Evolutionary conservation across 2,888 invertebrate genomes (phyloP).

Genomic region (Drosophila histrio): DNA sequence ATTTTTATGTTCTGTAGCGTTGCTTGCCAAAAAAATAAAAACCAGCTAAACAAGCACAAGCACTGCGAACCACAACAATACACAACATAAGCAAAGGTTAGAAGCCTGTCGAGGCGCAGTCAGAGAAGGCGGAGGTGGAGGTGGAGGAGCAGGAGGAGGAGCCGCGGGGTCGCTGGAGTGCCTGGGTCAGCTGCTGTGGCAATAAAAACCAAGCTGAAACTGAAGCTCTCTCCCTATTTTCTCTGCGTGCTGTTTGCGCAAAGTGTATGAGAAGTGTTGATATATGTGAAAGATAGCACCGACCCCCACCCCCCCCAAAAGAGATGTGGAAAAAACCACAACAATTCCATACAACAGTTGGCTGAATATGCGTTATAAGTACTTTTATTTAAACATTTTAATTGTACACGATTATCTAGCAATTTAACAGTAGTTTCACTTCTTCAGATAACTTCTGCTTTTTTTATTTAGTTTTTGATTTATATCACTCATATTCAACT

Average conservation of each 20-base stretch:
- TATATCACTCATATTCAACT: slow-evolving; percentile 6
- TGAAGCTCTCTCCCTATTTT: slow-evolving; percentile 20
- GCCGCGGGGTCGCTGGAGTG: slow-evolving; percentile 5
- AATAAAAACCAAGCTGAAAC: slow-evolving; percentile 65
- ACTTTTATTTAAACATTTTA: slow-evolving; percentile 42
- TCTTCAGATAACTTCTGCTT: slow-evolving; percentile 13
- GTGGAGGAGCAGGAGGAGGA: background rate
- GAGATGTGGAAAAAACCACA: slow-evolving; percentile 6
- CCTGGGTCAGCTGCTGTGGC: slow-evolving; percentile 65
- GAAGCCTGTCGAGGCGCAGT: slow-evolving; percentile 25
- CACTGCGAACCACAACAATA: slow-evolving; percentile 57
- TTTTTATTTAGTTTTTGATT: slow-evolving; percentile 3
- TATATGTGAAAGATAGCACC: slow-evolving; percentile 60
- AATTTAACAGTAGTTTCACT: slow-evolving; percentile 42
- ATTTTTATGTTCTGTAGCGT: slow-evolving; percentile 76
- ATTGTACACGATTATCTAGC: slow-evolving; percentile 53
- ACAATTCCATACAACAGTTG: slow-evolving; percentile 22
- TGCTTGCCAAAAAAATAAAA: slow-evolving; percentile 51
- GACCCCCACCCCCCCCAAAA: slow-evolving; percentile 26
- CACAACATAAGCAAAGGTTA: slow-evolving; percentile 62
- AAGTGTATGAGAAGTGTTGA: slow-evolving; percentile 68
- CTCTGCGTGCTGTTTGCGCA: slow-evolving; percentile 18
- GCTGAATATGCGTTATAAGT: slow-evolving; percentile 18
- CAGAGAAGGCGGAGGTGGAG: background rate
- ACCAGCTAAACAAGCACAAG: slow-evolving; percentile 33